Percentiles rank a stretch among this genome's conserved stretches.
Conservation (phyloP, 2,113 vertebrate species). For the Opisthocomus hoazin region DNA sequence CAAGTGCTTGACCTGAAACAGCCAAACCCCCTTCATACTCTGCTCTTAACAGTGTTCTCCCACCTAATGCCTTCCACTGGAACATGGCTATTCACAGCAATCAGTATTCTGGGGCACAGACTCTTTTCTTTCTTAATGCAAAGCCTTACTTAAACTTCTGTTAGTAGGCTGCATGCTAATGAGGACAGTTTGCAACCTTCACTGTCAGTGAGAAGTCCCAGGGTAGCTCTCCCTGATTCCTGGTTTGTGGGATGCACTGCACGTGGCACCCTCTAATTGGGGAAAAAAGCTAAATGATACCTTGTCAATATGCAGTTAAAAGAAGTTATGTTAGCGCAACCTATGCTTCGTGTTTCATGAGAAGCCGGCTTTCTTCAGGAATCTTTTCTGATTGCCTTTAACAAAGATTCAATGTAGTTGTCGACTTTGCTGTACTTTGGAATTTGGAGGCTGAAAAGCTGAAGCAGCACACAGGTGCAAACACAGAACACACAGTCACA, state of each 20-base stretch:
- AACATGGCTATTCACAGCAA: background rate
- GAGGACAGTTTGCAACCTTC: constrained; percentile 1
- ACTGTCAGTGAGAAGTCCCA: background rate
- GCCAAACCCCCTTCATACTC: background rate
- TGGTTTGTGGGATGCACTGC: background rate
- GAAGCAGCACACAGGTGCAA: background rate
- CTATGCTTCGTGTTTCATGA: background rate
- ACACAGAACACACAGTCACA: background rate
- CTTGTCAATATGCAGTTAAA: constrained; percentile 24
- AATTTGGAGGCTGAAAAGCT: background rate
- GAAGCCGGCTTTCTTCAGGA: background rate
- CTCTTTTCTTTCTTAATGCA: background rate
- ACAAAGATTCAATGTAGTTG: background rate
- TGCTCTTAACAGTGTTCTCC: background rate
- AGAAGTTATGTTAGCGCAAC: background rate
- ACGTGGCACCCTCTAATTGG: background rate
- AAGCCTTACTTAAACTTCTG: constrained; percentile 5
- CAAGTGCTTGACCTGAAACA: background rate
- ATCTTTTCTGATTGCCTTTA: background rate
- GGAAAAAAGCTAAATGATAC: background rate
- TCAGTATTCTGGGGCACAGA: constrained; percentile 20
- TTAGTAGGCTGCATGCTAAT: constrained; percentile 43
- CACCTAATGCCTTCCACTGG: background rate
- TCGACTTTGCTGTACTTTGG: background rate
- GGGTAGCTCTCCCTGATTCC: background rate